Evolutionary conservation across 2,113 vertebrate species (phyloP).

Genomic region (Microcebus jonahi): DNA sequence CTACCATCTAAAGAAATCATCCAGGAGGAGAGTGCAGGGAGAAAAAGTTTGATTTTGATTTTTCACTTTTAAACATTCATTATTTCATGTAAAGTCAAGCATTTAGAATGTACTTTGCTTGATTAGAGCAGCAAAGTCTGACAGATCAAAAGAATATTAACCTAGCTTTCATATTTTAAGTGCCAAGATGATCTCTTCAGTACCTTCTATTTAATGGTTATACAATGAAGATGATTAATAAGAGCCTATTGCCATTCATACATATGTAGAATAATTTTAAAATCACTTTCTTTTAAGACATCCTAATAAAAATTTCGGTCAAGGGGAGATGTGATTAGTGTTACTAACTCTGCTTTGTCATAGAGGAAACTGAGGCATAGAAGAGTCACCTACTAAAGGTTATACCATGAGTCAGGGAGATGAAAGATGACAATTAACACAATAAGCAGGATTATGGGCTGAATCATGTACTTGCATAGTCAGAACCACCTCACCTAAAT

Average conservation of each 20-base stretch:
- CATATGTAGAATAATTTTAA: conserved; percentile 20
- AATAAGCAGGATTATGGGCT: neutral
- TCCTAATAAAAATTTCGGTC: neutral
- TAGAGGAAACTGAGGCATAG: conserved; percentile 60
- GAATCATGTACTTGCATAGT: conserved; percentile 42
- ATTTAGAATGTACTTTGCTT: conserved; percentile 15
- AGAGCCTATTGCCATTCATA: neutral
- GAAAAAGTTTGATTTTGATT: neutral
- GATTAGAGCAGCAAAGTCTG: neutral
- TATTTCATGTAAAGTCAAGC: conserved; percentile 19
- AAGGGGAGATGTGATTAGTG: neutral
- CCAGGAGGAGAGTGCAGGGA: neutral
- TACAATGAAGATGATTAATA: conserved; percentile 27
- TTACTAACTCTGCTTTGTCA: conserved; percentile 59
- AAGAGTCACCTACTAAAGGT: conserved; percentile 65
- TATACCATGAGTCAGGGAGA: conserved; percentile 62
- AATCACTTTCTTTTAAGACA: conserved; percentile 34
- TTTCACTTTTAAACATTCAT: conserved; percentile 11
- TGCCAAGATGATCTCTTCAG: neutral
- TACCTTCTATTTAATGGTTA: conserved; percentile 26
- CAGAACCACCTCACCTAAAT: conserved; percentile 20
- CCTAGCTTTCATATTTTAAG: neutral
- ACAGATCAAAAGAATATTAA: neutral
- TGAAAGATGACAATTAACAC: neutral
- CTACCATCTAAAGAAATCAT: neutral